Percentiles rank a stretch among this genome's conserved stretches.
Conservation (phyloP, 2,888 invertebrate genomes). For the Ormia ochracea region DNA sequence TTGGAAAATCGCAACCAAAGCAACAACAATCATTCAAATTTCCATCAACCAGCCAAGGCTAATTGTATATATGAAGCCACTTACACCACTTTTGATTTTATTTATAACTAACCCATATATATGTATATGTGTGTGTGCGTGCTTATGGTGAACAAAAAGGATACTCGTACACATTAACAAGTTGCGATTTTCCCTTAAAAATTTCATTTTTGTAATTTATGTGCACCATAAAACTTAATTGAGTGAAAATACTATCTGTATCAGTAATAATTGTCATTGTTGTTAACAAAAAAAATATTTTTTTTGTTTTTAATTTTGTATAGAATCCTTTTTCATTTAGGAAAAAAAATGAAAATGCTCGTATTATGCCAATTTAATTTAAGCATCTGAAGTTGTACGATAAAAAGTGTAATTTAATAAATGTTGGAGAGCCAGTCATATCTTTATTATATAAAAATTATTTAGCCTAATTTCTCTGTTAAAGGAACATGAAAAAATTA, state of each 20-base stretch:
- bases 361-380: conserved; percentile 43
- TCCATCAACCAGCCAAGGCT: neutral
- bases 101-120: neutral
- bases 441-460: too few species aligned
- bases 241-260: conserved; percentile 59
- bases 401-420: neutral
- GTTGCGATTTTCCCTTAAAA: conserved; percentile 21
- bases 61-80: neutral
- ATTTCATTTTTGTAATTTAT: conserved; percentile 56
- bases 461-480: too few species aligned
- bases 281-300: conserved; percentile 55
- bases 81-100: neutral
- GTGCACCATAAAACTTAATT: conserved; percentile 61
- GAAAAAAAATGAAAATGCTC: conserved; percentile 12
- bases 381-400: neutral
- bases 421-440: neutral
- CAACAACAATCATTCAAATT: neutral
- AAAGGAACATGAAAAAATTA: too few species aligned
- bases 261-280: conserved; percentile 60
- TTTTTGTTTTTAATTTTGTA: conserved; percentile 32
- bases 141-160: neutral
- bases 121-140: too few species aligned
- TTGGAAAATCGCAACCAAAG: too few species aligned
- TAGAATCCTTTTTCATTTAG: neutral
- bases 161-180: neutral